A percentile compares a stretch with the other conserved stretches of the same genome.
These are phyloP conservation scores for Chascanopsetta lugubris DNA, from an alignment of 2,113 vertebrate genomes.

Conservation along the genomic window DNA sequence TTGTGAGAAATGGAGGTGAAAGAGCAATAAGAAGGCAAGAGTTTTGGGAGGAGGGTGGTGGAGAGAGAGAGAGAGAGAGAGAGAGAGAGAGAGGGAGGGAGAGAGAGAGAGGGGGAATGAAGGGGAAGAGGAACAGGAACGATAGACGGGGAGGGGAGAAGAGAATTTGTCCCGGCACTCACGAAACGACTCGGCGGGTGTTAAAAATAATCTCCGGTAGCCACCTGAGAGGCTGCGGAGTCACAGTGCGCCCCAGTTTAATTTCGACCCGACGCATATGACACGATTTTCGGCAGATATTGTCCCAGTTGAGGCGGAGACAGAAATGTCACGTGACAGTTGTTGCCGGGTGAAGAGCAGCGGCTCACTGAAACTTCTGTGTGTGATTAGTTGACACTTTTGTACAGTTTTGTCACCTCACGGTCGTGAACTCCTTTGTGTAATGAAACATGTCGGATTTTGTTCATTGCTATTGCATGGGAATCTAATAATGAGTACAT, in stretches of 20 bases:
- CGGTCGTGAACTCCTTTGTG: too few species aligned
- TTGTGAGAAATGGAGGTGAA: constrained; percentile 3
- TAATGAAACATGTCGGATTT: too few species aligned
- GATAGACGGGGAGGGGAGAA: constrained; percentile 61
- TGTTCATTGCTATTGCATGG: too few species aligned
- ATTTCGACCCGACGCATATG: constrained; percentile 65
- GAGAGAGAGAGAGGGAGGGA: not conserved
- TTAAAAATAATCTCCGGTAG: constrained; percentile 82
- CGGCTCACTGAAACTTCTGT: too few species aligned
- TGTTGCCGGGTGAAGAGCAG: constrained; percentile 32
- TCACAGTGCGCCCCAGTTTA: constrained; percentile 84
- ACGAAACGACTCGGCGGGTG: constrained; percentile 71
- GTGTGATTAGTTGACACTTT: too few species aligned
- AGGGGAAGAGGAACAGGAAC: not conserved
- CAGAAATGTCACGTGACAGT: not conserved
- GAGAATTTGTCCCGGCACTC: constrained; percentile 77
- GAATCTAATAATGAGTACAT: too few species aligned
- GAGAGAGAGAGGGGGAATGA: constrained; percentile 32
- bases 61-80: constrained; percentile 24
- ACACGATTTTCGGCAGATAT: constrained; percentile 65
- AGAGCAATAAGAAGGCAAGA: constrained; percentile 11
- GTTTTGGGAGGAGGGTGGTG: constrained; percentile 9
- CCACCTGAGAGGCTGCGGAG: constrained; percentile 83
- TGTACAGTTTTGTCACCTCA: too few species aligned
- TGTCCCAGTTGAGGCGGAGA: constrained; percentile 75